Evolutionary conservation across 2,888 invertebrate species (phyloP).

Genomic region (Macropis europaea): DNA sequence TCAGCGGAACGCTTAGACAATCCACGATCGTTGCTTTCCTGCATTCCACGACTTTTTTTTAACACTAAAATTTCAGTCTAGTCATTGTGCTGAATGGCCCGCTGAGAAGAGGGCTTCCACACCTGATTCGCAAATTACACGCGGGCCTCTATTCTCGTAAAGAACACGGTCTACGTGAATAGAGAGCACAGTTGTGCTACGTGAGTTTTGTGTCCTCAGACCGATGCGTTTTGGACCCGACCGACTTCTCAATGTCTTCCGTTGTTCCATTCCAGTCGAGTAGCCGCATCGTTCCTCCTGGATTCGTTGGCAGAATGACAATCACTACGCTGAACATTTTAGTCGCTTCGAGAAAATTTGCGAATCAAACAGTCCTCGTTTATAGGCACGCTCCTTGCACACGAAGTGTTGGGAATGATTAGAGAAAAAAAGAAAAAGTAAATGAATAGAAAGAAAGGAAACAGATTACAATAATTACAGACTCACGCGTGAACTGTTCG

Average conservation of each 20-base stretch:
- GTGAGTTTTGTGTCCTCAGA: too few relatives aligned
- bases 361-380: conserved; percentile 60
- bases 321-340: conserved; percentile 39
- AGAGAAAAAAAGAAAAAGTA: not conserved
- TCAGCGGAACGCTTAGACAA: conserved; percentile 40
- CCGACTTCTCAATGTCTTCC: too few relatives aligned
- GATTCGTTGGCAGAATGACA: conserved; percentile 14
- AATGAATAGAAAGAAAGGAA: conserved; percentile 1
- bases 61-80: conserved; percentile 67
- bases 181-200: too few relatives aligned
- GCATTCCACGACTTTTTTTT: conserved; percentile 53
- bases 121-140: conserved; percentile 72
- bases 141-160: too few relatives aligned
- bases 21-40: conserved; percentile 44
- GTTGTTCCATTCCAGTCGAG: too few relatives aligned
- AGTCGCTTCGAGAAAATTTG: conserved; percentile 44
- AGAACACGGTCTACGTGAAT: too few relatives aligned
- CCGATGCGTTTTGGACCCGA: too few relatives aligned
- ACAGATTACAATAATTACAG: conserved; percentile 28
- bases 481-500: conserved; percentile 36
- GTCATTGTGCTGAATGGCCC: conserved; percentile 78
- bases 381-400: conserved; percentile 63
- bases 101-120: conserved; percentile 76
- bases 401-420: conserved; percentile 39
- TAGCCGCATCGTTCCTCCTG: too few relatives aligned